phyloP scores from a whole-genome alignment of 2,888 invertebrate species.

The Pyrgus malvae region DNA sequence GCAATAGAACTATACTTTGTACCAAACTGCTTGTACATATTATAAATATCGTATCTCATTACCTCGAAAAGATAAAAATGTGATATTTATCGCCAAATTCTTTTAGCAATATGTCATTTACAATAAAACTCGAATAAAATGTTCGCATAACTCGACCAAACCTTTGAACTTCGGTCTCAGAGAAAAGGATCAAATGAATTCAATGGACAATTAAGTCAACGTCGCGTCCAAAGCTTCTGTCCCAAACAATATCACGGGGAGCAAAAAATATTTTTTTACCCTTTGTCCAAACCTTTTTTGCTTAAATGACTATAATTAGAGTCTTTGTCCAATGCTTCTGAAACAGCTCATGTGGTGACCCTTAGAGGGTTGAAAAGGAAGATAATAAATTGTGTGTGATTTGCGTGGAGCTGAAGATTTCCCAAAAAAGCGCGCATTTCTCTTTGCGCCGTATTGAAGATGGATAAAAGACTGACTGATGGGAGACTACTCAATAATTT shows the following conservation, averaged over 20 bases:
- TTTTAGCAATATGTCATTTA: background rate
- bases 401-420: too few species aligned
- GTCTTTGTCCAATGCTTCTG: background rate
- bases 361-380: background rate
- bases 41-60: too few species aligned
- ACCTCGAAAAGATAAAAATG: background rate
- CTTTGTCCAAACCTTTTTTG: slow-evolving; percentile 42
- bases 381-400: too few species aligned
- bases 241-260: slow-evolving; percentile 26
- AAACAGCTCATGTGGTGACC: background rate
- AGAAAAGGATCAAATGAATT: slow-evolving; percentile 24
- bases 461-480: too few species aligned
- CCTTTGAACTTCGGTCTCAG: slow-evolving; percentile 17
- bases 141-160: background rate
- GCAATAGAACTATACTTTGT: too few species aligned
- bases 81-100: background rate
- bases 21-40: too few species aligned
- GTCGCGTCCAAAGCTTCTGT: slow-evolving; percentile 29
- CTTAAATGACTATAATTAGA: slow-evolving; percentile 30
- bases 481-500: too few species aligned
- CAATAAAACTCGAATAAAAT: slow-evolving; percentile 3
- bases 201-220: slow-evolving; percentile 48
- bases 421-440: too few species aligned
- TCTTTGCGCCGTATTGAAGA: too few species aligned
- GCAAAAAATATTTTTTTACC: slow-evolving; percentile 52